Percentiles rank a stretch among this genome's conserved stretches.
Conservation (phyloP, 1,140 invertebrate species). For the Anoplophora glabripennis region DNA sequence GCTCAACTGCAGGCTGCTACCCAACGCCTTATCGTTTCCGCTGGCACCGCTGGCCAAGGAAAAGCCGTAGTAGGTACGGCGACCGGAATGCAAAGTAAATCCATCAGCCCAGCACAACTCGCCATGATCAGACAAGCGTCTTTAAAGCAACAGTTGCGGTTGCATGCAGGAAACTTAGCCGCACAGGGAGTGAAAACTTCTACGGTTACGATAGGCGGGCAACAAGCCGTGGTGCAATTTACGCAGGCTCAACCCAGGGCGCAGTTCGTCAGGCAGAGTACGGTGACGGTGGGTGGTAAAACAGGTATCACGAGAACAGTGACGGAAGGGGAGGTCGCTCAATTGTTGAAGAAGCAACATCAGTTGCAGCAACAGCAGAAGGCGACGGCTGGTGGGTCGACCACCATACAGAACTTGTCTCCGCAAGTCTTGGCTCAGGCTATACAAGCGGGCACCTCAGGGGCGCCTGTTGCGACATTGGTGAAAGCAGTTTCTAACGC, state of each 20-base stretch:
- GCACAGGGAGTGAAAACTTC: slow-evolving; percentile 44
- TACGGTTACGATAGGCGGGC: slow-evolving; percentile 43
- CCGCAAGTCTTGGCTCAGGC: slow-evolving; percentile 60
- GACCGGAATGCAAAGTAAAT: slow-evolving; percentile 50
- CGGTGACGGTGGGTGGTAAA: slow-evolving; percentile 46
- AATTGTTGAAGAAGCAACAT: slow-evolving; percentile 66
- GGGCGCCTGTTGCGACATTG: slow-evolving; percentile 55
- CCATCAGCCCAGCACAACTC: slow-evolving; percentile 51
- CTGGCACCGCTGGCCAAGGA: slow-evolving; percentile 30
- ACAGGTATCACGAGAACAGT: slow-evolving; percentile 56
- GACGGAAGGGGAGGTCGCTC: slow-evolving; percentile 68
- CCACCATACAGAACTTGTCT: slow-evolving; percentile 49
- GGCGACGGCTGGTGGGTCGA: slow-evolving; percentile 40
- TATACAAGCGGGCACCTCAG: slow-evolving; percentile 49
- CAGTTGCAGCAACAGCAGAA: slow-evolving; percentile 58
- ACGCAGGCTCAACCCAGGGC: slow-evolving; percentile 44
- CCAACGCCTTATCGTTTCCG: slow-evolving; percentile 51
- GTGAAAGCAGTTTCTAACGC: slow-evolving; percentile 59
- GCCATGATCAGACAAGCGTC: slow-evolving; percentile 51
- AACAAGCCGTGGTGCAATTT: slow-evolving; percentile 45
- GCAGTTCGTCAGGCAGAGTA: slow-evolving; percentile 44
- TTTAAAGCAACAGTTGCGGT: slow-evolving; percentile 46
- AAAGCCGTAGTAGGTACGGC: slow-evolving; percentile 50
- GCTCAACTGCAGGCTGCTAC: slow-evolving; percentile 53
- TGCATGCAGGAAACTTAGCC: slow-evolving; percentile 51